These are phyloP conservation scores for Noctua comes DNA, from an alignment of 2,888 invertebrate genomes.

Conservation along the genomic window DNA sequence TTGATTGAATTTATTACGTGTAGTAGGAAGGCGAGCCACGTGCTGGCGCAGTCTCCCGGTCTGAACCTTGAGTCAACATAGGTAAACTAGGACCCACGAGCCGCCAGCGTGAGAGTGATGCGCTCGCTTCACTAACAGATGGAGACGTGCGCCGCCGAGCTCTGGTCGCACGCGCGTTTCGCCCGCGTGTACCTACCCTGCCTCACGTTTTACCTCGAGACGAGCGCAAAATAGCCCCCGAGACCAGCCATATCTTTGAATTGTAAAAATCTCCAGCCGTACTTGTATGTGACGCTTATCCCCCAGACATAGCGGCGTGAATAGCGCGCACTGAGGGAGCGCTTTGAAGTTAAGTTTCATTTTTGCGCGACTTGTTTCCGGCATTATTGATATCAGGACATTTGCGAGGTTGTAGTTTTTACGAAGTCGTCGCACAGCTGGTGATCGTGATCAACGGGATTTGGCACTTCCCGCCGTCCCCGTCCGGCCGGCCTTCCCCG, in stretches of 20 bases:
- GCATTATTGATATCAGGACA: slow-evolving; percentile 74
- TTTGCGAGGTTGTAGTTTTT: slow-evolving; percentile 69
- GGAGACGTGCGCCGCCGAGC: slow-evolving; percentile 9
- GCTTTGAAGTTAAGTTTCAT: slow-evolving; percentile 66
- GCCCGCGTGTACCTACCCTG: slow-evolving; percentile 32
- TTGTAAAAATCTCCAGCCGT: slow-evolving; percentile 57
- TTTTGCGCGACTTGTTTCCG: slow-evolving; percentile 69
- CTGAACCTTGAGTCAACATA: slow-evolving; percentile 13
- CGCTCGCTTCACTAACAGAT: slow-evolving; percentile 10
- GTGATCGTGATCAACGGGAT: slow-evolving; percentile 27
- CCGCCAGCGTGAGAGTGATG: slow-evolving; percentile 9
- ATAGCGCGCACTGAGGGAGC: slow-evolving; percentile 23
- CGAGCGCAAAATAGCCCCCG: slow-evolving; percentile 67
- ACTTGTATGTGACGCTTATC: slow-evolving; percentile 27
- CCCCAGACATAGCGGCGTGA: slow-evolving; percentile 43
- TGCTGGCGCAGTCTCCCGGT: not conserved
- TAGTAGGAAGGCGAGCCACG: not conserved
- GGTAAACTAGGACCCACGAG: slow-evolving; percentile 10
- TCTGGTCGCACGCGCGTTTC: slow-evolving; percentile 13
- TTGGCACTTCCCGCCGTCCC: not conserved
- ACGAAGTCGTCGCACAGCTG: slow-evolving; percentile 48
- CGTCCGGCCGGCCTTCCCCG: not conserved
- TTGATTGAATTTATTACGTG: not conserved
- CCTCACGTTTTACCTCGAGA: slow-evolving; percentile 60
- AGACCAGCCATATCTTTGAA: slow-evolving; percentile 68